Conservation (phyloP, 2,797 vertebrate species). For the Tokudaia tokunoshimensis region DNA sequence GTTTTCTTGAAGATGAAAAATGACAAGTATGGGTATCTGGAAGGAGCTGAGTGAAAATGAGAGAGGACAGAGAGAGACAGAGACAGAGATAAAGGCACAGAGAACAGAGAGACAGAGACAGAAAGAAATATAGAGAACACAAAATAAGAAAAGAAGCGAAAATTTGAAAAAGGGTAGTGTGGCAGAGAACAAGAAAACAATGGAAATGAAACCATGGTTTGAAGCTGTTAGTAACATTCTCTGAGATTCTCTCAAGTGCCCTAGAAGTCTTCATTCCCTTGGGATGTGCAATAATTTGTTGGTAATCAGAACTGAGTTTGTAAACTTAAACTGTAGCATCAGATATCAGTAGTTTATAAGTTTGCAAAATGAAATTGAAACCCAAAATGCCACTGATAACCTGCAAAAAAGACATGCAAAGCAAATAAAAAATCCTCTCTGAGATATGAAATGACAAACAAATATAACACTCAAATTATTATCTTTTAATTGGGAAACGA, state of each 20-base stretch:
- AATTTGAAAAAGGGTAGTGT: not conserved
- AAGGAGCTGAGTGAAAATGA: constrained; percentile 4
- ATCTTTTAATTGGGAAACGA: not conserved
- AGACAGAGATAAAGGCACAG: not conserved
- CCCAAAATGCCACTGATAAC: constrained; percentile 44
- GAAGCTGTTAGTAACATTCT: not conserved
- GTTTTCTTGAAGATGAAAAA: not conserved
- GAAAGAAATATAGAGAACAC: not conserved
- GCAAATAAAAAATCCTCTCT: not conserved
- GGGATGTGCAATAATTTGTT: not conserved
- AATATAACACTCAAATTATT: constrained; percentile 6
- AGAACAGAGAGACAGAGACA: not conserved
- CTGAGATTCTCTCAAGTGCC: not conserved
- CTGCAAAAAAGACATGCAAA: constrained; percentile 15
- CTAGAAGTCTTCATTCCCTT: not conserved
- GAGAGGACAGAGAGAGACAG: not conserved
- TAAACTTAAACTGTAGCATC: not conserved
- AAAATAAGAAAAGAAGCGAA: constrained; percentile 9
- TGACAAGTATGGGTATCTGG: not conserved
- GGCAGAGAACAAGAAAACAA: not conserved
- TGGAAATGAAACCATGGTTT: not conserved
- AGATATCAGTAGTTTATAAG: constrained; percentile 3
- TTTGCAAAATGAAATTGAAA: constrained; percentile 61
- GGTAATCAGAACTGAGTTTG: constrained; percentile 1
- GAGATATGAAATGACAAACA: constrained; percentile 34